phyloP scores from a whole-genome alignment of 2,113 vertebrate genomes.

The Glareola pratincola region DNA sequence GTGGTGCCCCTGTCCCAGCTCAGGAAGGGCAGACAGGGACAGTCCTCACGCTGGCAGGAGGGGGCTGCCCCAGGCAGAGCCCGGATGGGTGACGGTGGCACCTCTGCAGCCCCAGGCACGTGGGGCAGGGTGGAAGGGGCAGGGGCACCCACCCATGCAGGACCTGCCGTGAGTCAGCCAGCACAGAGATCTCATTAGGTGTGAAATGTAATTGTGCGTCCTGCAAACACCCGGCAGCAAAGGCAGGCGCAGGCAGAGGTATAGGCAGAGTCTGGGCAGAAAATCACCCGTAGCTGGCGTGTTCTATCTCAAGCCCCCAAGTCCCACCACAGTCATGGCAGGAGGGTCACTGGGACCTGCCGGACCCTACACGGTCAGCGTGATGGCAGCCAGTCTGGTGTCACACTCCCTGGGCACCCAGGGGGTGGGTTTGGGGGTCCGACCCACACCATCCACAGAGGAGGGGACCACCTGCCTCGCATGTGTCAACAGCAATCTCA shows the following conservation, averaged over 20 bases:
- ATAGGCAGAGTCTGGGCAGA: background rate
- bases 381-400: background rate
- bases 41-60: background rate
- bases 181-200: background rate
- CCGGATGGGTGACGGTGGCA: background rate
- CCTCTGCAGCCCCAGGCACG: rapidly evolving
- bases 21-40: background rate
- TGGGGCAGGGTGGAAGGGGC: background rate
- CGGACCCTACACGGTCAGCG: rapidly evolving
- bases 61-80: background rate
- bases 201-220: background rate
- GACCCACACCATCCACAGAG: rapidly evolving
- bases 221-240: background rate
- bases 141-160: background rate
- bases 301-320: background rate
- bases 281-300: background rate
- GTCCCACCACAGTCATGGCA: background rate
- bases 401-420: background rate
- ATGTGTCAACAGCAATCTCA: rapidly evolving
- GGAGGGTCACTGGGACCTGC: background rate
- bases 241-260: background rate
- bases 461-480: background rate
- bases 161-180: background rate
- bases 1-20: rapidly evolving
- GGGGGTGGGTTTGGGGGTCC: background rate